These are phyloP conservation scores for Apis mellifera DNA, from an alignment of 1,140 invertebrate genomes.

Conservation along the genomic window DNA sequence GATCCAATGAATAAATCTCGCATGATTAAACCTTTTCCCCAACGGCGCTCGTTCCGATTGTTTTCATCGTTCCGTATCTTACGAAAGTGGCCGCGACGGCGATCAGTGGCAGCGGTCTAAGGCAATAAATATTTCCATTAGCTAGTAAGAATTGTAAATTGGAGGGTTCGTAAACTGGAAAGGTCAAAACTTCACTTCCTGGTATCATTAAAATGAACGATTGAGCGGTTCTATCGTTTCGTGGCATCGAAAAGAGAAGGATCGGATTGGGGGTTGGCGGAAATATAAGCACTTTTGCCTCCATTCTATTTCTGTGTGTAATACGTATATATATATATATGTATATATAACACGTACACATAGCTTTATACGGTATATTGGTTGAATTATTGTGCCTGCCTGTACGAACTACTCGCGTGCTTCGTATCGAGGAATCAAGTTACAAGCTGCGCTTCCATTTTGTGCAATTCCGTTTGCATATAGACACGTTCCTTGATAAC, in stretches of 20 bases:
- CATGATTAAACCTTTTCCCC: too few species aligned
- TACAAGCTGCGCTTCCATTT: constrained; percentile 66
- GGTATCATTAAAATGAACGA: constrained; percentile 41
- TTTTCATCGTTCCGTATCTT: neutral
- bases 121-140: constrained; percentile 33
- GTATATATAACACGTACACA: too few species aligned
- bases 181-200: constrained; percentile 3
- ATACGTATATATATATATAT: neutral
- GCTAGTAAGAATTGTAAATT: constrained; percentile 26
- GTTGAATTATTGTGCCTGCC: constrained; percentile 59
- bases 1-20: neutral
- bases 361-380: constrained; percentile 39
- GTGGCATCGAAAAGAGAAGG: constrained; percentile 10
- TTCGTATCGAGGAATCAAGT: constrained; percentile 61
- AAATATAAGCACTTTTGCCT: constrained; percentile 31
- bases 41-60: neutral
- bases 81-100: neutral
- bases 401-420: constrained; percentile 59
- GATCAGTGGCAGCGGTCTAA: neutral
- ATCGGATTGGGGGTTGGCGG: too few species aligned
- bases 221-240: constrained; percentile 32
- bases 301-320: neutral
- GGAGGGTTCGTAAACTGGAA: constrained; percentile 21
- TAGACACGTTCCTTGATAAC: constrained; percentile 65
- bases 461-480: constrained; percentile 63